Percentiles rank a stretch among this genome's conserved stretches.
phyloP scores from a whole-genome alignment of 2,113 vertebrate species.

The Benitochromis conjunctus region DNA sequence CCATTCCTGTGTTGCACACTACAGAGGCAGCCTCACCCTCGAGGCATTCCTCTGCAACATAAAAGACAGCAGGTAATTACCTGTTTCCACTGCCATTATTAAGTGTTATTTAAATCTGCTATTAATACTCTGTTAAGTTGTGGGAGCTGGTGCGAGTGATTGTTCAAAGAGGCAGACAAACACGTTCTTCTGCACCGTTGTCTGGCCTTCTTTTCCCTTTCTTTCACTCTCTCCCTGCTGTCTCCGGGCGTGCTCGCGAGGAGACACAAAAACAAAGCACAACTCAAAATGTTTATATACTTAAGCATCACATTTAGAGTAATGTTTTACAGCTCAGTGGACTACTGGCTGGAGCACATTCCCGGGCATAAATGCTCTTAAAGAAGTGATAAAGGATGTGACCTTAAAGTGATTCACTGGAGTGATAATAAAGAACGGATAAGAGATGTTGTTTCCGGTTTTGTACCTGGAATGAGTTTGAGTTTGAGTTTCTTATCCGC shows the following conservation, averaged over 20 bases:
- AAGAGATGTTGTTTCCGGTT: not conserved
- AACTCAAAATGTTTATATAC: slow-evolving; percentile 61
- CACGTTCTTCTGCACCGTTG: not conserved
- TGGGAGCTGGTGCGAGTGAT: not conserved
- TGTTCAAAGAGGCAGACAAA: slow-evolving; percentile 22
- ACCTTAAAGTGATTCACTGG: not conserved
- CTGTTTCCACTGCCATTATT: slow-evolving; percentile 19
- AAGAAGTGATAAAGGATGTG: not conserved
- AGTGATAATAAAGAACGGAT: not conserved
- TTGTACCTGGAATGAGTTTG: not conserved
- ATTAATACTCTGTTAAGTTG: slow-evolving; percentile 9
- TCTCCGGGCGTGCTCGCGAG: slow-evolving; percentile 20
- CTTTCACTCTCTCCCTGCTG: not conserved
- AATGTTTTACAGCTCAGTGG: slow-evolving; percentile 1
- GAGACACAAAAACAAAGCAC: slow-evolving; percentile 12
- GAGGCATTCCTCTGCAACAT: slow-evolving; percentile 26
- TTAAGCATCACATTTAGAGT: slow-evolving; percentile 35
- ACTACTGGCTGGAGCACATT: slow-evolving; percentile 1
- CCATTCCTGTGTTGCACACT: slow-evolving; percentile 33
- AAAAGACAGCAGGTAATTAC: slow-evolving; percentile 48
- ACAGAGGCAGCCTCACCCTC: slow-evolving; percentile 18
- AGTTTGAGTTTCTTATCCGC: not conserved
- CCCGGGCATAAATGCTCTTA: not conserved
- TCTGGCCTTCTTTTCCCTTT: not conserved
- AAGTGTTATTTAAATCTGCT: not conserved